Evolutionary conservation across 1,140 invertebrate species (phyloP).

Genomic region (Heliothis subflexa): DNA sequence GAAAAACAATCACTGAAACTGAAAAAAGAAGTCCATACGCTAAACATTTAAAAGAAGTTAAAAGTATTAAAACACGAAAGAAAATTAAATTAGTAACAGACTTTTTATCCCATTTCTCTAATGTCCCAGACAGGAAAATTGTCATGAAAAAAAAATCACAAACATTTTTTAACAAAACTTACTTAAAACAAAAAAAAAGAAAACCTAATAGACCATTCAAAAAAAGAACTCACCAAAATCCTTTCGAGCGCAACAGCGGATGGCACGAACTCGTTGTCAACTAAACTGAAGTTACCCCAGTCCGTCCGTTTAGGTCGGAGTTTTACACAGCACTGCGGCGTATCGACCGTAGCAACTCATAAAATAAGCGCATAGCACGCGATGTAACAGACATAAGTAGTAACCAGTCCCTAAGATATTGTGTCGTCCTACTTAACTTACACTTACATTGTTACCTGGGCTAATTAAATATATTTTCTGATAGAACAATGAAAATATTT

Average conservation of each 20-base stretch:
- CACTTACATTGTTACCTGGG: slow-evolving; percentile 34
- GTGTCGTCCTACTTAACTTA: slow-evolving; percentile 39
- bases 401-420: slow-evolving; percentile 41
- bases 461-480: slow-evolving; percentile 31
- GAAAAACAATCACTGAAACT: neutral
- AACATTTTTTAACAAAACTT: neutral
- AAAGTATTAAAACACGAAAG: neutral
- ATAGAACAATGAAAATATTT: neutral
- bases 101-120: slow-evolving; percentile 4
- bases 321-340: slow-evolving; percentile 63
- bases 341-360: slow-evolving; percentile 64
- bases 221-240: slow-evolving; percentile 24
- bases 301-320: slow-evolving; percentile 39
- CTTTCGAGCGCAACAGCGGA: slow-evolving; percentile 27
- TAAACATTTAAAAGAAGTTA: neutral
- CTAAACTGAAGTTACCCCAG: slow-evolving; percentile 27
- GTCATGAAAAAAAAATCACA: neutral
- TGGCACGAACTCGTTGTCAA: slow-evolving; percentile 37
- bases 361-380: slow-evolving; percentile 53
- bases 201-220: neutral
- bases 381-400: slow-evolving; percentile 45
- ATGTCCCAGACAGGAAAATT: neutral
- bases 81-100: neutral
- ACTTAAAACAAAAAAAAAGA: neutral
- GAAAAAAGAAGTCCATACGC: neutral